Base-by-base conservation (phyloP, 2,888 invertebrate genomes). In the Hydroisotoma schaefferi region DNA sequence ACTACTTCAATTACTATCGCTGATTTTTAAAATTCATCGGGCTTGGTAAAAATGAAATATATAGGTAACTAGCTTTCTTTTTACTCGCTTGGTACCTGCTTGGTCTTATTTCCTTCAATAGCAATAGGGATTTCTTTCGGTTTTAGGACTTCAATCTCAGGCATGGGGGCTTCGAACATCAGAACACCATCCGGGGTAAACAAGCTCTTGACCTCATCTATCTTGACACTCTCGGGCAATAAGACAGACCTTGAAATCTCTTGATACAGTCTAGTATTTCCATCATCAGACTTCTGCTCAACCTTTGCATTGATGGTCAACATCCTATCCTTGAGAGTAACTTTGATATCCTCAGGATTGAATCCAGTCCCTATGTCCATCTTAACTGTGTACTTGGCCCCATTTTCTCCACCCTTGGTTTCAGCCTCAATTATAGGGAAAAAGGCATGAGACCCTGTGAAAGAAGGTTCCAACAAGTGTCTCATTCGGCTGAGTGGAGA, bases 281-380 rank as follows among this genome's bases (percentile, higher is more conserved):
- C 73, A 56, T 73, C 73, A 12, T 68, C 66, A 5, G 61, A 48
- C 37, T 58, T 68, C n/a, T 65, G 55, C 25, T 74, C 72, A 57
- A 71, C 59, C 47, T 72, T 73, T 18, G 71, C 73, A 6, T 67
- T 27, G 23, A 74, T 64, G 0, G 62, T 67, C 15, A 74, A 51
- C 12, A 60, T 29, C 1, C 64, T 47, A 28, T 71, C 72, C 55
- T 72, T 72, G 49, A 74, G 52, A 8, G 66, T 46, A 2, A 75
- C 51, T 51, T 71, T 73, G 22, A 75, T 65, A 49, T 75, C 71
- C 44, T 75, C 75, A 0, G 75, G 73, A 18, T 68, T 59, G 61
- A 72, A 72, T 18, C 67, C 65, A 22, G 53, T 52, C 1, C 67
- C 62, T 29, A 74, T 55, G 48, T 72, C 71, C 4, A 75, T 25